Evolutionary conservation across 2,113 vertebrate genomes (phyloP).

Genomic region (Taurulus bubalis): DNA sequence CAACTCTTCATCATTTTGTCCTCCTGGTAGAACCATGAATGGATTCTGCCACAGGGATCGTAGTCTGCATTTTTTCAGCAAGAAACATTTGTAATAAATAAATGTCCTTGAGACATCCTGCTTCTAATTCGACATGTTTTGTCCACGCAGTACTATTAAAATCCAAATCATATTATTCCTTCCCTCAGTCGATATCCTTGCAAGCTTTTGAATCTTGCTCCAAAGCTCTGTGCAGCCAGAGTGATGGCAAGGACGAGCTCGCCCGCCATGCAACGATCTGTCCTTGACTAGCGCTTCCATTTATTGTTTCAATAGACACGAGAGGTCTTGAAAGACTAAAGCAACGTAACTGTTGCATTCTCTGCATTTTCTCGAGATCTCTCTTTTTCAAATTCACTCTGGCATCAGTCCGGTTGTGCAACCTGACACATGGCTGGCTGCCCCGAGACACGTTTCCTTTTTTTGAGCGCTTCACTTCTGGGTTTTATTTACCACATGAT

Average conservation of each 20-base stretch:
- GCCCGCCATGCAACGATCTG: conserved; percentile 33
- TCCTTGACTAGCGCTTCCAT: conserved; percentile 56
- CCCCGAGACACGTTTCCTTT: conserved; percentile 36
- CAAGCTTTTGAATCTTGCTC: conserved; percentile 64
- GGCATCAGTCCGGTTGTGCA: conserved; percentile 13
- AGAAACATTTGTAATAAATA: conserved; percentile 12
- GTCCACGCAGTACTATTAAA: conserved; percentile 50
- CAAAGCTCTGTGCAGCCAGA: conserved; percentile 46
- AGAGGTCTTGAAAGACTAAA: conserved; percentile 39
- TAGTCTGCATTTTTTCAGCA: conserved; percentile 16
- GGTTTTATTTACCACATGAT: conserved; percentile 44
- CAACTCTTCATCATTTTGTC: not conserved
- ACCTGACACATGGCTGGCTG: conserved; percentile 9
- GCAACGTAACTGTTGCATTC: conserved; percentile 16
- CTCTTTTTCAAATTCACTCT: conserved; percentile 18
- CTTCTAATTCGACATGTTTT: conserved; percentile 47
- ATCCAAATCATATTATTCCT: conserved; percentile 49
- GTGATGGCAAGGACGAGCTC: conserved; percentile 41
- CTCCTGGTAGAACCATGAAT: conserved; percentile 1
- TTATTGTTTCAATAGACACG: conserved; percentile 59
- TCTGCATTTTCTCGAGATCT: conserved; percentile 40
- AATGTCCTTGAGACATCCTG: conserved; percentile 53
- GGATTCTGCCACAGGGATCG: conserved; percentile 17
- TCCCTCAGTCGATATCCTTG: conserved; percentile 48
- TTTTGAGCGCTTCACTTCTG: conserved; percentile 30